Evolutionary conservation across 2,888 invertebrate species (phyloP).

Genomic region (Idaea dimidiata): DNA sequence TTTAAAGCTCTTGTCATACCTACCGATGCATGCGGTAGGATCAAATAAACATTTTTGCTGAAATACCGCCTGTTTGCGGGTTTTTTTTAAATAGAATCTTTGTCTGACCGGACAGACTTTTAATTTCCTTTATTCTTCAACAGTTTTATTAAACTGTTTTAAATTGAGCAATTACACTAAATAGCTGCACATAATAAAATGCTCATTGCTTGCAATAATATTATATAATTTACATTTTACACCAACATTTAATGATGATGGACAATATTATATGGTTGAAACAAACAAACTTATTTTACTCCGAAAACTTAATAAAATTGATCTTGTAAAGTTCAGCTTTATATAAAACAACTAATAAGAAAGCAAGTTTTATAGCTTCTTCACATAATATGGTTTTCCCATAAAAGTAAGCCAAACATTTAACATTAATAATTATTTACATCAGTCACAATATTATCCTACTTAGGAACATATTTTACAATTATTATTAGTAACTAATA

Average conservation of each 20-base stretch:
- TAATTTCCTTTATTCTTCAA: neutral
- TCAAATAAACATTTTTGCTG: no score
- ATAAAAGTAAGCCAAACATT: neutral
- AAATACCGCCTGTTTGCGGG: no score
- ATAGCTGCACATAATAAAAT: neutral
- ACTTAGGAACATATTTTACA: constrained; percentile 47
- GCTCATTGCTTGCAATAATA: neutral
- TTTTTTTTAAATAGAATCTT: neutral
- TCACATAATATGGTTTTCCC: neutral
- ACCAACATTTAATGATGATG: neutral
- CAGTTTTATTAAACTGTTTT: neutral
- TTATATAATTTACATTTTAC: neutral
- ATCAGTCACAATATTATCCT: constrained; percentile 42
- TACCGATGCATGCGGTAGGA: no score
- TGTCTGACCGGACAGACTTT: neutral
- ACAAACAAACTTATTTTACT: neutral
- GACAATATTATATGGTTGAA: neutral
- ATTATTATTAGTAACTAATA: neutral
- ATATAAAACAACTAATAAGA: neutral
- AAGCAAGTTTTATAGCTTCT: neutral
- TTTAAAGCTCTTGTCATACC: no score
- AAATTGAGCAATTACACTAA: constrained; percentile 5
- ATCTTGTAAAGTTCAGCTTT: neutral
- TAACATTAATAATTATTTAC: constrained; percentile 36
- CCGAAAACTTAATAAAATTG: neutral